Conservation (phyloP, 2,797 vertebrate genomes). For the Ptychadena robeensis region DNA sequence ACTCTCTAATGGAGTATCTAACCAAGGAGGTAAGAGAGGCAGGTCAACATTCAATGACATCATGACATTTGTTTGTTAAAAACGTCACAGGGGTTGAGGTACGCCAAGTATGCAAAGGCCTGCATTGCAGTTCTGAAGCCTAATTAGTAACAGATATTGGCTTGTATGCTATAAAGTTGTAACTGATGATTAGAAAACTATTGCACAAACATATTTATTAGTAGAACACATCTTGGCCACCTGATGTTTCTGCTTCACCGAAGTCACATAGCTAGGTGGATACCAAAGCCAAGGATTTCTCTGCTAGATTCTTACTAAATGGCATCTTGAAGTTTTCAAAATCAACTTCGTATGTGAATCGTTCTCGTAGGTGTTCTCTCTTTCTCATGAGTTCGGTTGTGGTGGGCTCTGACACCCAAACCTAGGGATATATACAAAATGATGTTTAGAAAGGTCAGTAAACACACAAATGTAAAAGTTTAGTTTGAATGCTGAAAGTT, state of each 20-base stretch:
- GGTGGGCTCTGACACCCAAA: constrained; percentile 81
- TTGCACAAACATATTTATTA: background rate
- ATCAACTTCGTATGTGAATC: constrained; percentile 74
- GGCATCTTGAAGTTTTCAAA: constrained; percentile 82
- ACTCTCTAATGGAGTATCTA: too few species aligned
- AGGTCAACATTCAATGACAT: too few species aligned
- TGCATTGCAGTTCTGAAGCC: too few species aligned
- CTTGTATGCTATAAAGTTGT: background rate
- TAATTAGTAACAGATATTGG: too few species aligned
- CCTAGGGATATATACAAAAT: constrained; percentile 69
- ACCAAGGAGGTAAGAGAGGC: too few species aligned
- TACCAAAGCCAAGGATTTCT: constrained; percentile 67
- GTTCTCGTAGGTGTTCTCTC: constrained; percentile 73
- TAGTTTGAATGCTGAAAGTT: too few species aligned
- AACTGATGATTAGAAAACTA: background rate
- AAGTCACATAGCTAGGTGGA: background rate
- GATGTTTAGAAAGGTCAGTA: background rate
- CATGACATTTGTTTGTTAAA: too few species aligned
- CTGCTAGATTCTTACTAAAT: constrained; percentile 77
- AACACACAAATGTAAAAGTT: background rate
- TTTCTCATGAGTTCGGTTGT: constrained; percentile 79
- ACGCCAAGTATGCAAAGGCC: too few species aligned
- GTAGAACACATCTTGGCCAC: background rate
- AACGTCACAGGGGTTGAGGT: too few species aligned
- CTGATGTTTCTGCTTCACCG: background rate